Percentiles rank a stretch among this genome's conserved stretches.
These are phyloP conservation scores for Drosophila sp. DNA, from an alignment of 1,140 invertebrate genomes.

Conservation along the genomic window DNA sequence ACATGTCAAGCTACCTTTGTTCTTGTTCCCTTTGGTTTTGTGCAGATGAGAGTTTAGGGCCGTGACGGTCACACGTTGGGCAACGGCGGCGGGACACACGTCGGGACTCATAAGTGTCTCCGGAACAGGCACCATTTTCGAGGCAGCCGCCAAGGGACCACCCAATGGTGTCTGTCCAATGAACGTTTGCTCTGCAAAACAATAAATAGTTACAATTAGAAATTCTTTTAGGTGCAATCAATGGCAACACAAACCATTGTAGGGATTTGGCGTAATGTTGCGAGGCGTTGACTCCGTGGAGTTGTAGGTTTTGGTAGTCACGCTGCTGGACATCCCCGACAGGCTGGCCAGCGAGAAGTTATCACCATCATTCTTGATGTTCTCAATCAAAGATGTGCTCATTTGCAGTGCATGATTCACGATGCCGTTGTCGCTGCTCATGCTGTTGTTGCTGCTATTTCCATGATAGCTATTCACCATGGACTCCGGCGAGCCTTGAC, in stretches of 20 bases:
- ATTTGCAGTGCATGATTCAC: conserved; percentile 86
- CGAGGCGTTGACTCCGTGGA: conserved; percentile 82
- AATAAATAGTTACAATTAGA: not conserved
- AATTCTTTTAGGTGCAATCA: not conserved
- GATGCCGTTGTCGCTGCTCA: conserved; percentile 62
- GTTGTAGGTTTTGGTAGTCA: conserved; percentile 76
- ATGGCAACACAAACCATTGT: conserved; percentile 63
- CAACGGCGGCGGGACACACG: conserved; percentile 86
- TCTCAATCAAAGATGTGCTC: conserved; percentile 84
- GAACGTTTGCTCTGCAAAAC: conserved; percentile 58
- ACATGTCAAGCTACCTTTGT: conserved; percentile 70
- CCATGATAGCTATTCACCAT: conserved; percentile 89
- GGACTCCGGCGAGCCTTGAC: conserved; percentile 88
- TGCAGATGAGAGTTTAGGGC: conserved; percentile 74
- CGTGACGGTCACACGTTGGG: conserved; percentile 71
- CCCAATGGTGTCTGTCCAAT: conserved; percentile 59
- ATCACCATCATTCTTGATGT: conserved; percentile 86
- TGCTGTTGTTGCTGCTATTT: conserved; percentile 74
- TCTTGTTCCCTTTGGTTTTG: conserved; percentile 77
- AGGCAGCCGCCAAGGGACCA: conserved; percentile 90
- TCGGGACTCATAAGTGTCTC: conserved; percentile 94
- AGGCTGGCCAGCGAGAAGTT: conserved; percentile 82
- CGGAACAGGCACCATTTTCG: conserved; percentile 93
- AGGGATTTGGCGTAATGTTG: conserved; percentile 82
- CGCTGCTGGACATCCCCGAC: conserved; percentile 69